phyloP scores from a whole-genome alignment of 1,140 invertebrate species.

The Melipona quadrifasciata region DNA sequence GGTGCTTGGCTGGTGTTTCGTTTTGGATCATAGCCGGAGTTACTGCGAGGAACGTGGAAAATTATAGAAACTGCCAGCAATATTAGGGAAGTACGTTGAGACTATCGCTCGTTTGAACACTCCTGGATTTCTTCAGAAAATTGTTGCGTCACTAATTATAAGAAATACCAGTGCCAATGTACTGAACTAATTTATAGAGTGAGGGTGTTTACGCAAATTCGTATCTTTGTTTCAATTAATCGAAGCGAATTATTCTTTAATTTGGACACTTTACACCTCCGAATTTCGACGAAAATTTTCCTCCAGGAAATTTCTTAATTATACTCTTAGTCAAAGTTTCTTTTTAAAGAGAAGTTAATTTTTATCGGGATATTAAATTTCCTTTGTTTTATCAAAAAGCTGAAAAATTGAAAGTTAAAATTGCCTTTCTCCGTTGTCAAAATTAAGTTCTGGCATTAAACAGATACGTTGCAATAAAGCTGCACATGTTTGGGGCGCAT shows the following conservation, averaged over 20 bases:
- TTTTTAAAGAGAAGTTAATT: background rate
- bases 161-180: background rate
- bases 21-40: background rate
- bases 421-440: background rate
- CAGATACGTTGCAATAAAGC: background rate
- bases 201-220: background rate
- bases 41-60: background rate
- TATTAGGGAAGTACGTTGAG: background rate
- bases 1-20: slow-evolving; percentile 9
- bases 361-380: background rate
- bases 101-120: too few relatives aligned
- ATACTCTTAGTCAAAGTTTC: background rate
- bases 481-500: background rate
- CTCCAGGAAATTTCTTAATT: background rate
- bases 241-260: too few relatives aligned
- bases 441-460: too few relatives aligned
- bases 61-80: background rate
- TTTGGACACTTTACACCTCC: too few relatives aligned
- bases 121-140: background rate
- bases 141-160: background rate
- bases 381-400: too few relatives aligned
- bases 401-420: too few relatives aligned
- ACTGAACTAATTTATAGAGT: background rate
- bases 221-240: background rate
- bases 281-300: background rate